Base-by-base conservation (phyloP, 2,888 invertebrate species). In the Eupithecia inturbata region DNA sequence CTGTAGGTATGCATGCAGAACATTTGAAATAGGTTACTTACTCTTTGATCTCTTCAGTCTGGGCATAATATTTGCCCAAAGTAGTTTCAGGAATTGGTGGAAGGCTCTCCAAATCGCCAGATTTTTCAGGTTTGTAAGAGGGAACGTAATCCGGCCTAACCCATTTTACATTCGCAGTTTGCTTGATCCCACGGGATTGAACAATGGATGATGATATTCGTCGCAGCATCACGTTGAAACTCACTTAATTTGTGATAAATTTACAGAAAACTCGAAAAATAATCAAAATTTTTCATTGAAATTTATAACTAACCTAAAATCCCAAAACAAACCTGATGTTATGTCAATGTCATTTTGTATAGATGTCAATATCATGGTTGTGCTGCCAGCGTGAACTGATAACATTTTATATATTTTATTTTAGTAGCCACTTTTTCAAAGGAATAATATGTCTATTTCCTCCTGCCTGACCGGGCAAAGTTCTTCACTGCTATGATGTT, bases 101-200 rank as follows among this genome's bases (percentile, higher is more conserved):
- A 62, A 96, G 84, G 26, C 95, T 88, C 77, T 95, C 95, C 45
- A 96, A 89, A 88, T 98, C 98, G 0, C 98, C 97, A 80, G 96
- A 96, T 84, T 95, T 96, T 81, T 95, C 95, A 0, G 97, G 96
- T 82, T 96, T 95, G 76, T 95, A 95, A 66, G 95, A 95, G 0
- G 96, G 93, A 28, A 97, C 94, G 86, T 96, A 96, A 39, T 95
- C 95, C 0, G 98, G 98, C 39, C 96, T 95, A 9, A 96, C 95
- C 97, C 97, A 98, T 94, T 97, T 96, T 66, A 98, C 96, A 89
- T 97, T 96, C 49, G 97, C 90, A 82, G 96, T 95, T 41, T 96
- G 96, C 87, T 97, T 97, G 81, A 96, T 87, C n/a, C 92, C 92
- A 53, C 94, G 91, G 36, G 82, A 83, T 95, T 78, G 96, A 83